These are phyloP conservation scores for Aspiorhynchus laticeps DNA, from an alignment of 2,113 vertebrate genomes.

Conservation along the genomic window DNA sequence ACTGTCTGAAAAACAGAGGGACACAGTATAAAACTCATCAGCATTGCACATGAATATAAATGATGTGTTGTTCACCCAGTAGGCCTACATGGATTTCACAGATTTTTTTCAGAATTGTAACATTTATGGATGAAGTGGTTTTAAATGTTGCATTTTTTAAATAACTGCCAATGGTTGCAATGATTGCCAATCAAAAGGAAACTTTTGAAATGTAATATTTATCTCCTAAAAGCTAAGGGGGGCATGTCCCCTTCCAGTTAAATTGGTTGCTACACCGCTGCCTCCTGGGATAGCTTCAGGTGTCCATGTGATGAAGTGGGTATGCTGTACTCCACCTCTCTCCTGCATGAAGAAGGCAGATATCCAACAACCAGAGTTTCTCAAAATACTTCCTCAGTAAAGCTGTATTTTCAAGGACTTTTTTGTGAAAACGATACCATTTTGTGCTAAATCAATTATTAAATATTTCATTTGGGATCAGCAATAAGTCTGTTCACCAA, in stretches of 20 bases:
- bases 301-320: conserved; percentile 54
- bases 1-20: not conserved
- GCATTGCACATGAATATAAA: conserved; percentile 5
- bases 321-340: conserved; percentile 28
- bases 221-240: not conserved
- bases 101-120: not conserved
- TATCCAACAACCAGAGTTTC: conserved; percentile 4
- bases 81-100: not conserved
- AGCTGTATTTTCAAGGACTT: not conserved
- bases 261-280: conserved; percentile 7
- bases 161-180: not conserved
- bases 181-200: not conserved
- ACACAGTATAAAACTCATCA: not conserved
- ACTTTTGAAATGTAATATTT: not conserved
- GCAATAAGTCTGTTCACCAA: too few relatives aligned
- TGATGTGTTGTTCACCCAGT: not conserved
- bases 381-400: conserved; percentile 38
- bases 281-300: conserved; percentile 42
- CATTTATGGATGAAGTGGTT: not conserved
- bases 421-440: not conserved
- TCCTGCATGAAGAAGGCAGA: conserved; percentile 1
- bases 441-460: not conserved
- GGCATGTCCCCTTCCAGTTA: not conserved
- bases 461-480: too few relatives aligned
- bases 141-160: not conserved